A percentile compares a stretch with the other conserved stretches of the same genome.
Evolutionary conservation across 2,888 invertebrate species (phyloP).

Genomic region (Fragum fragum): DNA sequence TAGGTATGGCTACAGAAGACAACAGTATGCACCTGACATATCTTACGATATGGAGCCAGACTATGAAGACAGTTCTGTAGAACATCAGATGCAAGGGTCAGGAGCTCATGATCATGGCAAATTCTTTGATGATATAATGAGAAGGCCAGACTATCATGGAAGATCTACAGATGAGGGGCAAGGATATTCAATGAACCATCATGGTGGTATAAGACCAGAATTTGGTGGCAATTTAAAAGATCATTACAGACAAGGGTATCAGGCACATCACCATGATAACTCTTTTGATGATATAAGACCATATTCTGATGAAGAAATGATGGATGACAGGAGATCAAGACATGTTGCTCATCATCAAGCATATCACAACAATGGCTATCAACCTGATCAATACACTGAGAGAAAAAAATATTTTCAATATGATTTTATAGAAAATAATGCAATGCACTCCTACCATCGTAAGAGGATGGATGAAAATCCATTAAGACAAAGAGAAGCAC

Average conservation of each 20-base stretch:
- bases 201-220: no score
- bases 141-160: no score
- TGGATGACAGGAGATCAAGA: background rate
- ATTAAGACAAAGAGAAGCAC: no score
- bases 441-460: no score
- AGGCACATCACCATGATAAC: background rate
- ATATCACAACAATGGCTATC: constrained; percentile 1
- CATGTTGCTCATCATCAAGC: background rate
- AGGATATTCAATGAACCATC: no score
- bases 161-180: no score
- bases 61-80: background rate
- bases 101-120: no score
- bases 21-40: background rate
- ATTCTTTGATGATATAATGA: no score
- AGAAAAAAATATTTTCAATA: background rate
- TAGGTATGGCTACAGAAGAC: background rate
- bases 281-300: background rate
- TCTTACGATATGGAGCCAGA: background rate
- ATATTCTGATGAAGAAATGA: background rate
- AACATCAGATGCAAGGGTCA: background rate
- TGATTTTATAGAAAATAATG: no score
- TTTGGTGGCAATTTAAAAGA: background rate
- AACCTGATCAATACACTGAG: background rate
- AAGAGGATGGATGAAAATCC: no score
- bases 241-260: background rate